These are phyloP conservation scores for Meriones unguiculatus DNA, from an alignment of 2,113 vertebrate genomes.

Conservation along the genomic window DNA sequence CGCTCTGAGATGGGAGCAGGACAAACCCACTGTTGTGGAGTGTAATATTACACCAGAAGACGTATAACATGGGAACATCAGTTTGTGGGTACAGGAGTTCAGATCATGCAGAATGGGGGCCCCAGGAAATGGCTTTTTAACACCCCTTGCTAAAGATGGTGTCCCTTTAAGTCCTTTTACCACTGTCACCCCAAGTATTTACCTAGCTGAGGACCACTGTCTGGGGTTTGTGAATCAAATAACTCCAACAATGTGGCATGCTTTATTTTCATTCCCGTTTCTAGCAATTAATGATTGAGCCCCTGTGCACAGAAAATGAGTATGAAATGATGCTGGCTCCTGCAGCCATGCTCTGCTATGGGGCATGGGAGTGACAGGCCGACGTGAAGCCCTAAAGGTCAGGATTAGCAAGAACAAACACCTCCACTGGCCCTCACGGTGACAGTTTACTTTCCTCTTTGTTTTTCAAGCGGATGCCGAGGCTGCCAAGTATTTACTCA, in stretches of 20 bases:
- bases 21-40: not conserved
- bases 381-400: not conserved
- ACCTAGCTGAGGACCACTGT: not conserved
- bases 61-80: fast-evolving
- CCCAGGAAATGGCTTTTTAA: not conserved
- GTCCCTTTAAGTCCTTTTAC: not conserved
- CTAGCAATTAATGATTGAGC: not conserved
- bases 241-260: not conserved
- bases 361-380: not conserved
- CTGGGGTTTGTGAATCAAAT: not conserved
- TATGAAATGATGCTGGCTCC: not conserved
- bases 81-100: not conserved
- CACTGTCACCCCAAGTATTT: not conserved
- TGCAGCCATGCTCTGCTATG: not conserved
- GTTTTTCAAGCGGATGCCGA: constrained; percentile 17
- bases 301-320: not conserved
- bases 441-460: constrained; percentile 24
- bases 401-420: constrained; percentile 22
- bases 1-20: not conserved
- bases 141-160: not conserved
- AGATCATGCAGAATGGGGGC: not conserved
- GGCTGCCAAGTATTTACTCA: constrained; percentile 71
- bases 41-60: not conserved
- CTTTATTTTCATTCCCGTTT: not conserved
- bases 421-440: not conserved